Conservation (phyloP, 1,140 invertebrate species). For the Tetraneura akinire region DNA sequence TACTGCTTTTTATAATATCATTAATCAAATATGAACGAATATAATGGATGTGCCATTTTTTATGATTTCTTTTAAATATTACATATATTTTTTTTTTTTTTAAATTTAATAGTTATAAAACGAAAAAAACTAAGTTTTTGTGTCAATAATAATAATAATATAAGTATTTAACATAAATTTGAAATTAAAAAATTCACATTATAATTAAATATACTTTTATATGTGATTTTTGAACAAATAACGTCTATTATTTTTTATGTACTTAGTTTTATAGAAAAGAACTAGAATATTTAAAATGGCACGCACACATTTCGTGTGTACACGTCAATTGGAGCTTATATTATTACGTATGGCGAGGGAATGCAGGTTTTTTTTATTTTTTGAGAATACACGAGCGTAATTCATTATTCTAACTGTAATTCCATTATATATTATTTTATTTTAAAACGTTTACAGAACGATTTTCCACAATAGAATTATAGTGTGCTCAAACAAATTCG, state of each 20-base stretch:
- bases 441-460: not conserved
- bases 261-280: not conserved
- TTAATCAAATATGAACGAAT: not conserved
- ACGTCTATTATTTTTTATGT: not conserved
- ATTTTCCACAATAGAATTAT: not conserved
- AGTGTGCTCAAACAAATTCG: not conserved
- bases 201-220: not conserved
- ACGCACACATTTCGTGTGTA: slow-evolving; percentile 24
- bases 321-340: slow-evolving; percentile 23
- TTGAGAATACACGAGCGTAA: not conserved
- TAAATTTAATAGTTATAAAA: no score
- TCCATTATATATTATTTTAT: not conserved
- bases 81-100: no score
- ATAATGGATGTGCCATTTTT: not conserved
- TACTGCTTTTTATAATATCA: no score
- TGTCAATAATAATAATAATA: not conserved
- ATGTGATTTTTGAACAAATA: not conserved
- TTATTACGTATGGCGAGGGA: slow-evolving; percentile 23
- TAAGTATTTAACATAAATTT: not conserved
- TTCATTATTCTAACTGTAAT: slow-evolving; percentile 6
- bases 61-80: not conserved
- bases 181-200: not conserved
- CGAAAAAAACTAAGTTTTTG: no score
- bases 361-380: slow-evolving; percentile 18
- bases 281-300: slow-evolving; percentile 19